Percentiles rank a stretch among this genome's conserved stretches.
phyloP scores from a whole-genome alignment of 2,113 vertebrate species.

The Colossoma macropomum region DNA sequence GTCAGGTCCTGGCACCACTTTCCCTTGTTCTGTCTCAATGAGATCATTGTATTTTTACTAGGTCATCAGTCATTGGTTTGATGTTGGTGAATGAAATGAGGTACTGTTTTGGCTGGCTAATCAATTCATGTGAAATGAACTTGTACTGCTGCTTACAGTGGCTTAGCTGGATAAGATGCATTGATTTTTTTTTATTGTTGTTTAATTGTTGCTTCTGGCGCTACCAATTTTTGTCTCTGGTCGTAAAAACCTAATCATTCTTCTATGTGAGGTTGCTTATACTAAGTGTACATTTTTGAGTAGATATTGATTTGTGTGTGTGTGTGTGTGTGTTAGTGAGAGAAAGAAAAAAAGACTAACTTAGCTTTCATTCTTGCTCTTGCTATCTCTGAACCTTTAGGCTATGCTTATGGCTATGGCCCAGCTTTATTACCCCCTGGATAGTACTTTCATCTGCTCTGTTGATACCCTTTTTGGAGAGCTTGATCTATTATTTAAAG shows the following conservation, averaged over 20 bases:
- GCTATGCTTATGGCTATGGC: conserved; percentile 50
- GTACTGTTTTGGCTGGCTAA: background rate
- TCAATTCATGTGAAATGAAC: conserved; percentile 19
- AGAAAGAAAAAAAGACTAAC: background rate
- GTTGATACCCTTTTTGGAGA: conserved; percentile 34
- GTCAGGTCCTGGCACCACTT: conserved; percentile 5
- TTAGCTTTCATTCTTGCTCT: background rate
- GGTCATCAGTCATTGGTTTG: conserved; percentile 2
- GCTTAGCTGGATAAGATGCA: background rate
- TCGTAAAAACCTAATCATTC: background rate
- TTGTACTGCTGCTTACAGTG: background rate
- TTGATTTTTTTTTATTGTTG: background rate
- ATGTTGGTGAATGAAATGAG: background rate
- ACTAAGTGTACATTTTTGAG: background rate
- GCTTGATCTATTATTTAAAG: conserved; percentile 41
- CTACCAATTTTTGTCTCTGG: background rate
- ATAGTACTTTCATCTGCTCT: conserved; percentile 38
- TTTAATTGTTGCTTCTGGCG: background rate
- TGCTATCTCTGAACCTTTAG: background rate
- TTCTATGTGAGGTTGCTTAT: background rate
- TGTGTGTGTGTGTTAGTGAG: conserved; percentile 8
- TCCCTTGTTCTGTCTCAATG: background rate
- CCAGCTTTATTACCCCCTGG: conserved; percentile 12
- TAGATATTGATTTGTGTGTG: conserved; percentile 12
- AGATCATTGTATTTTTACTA: background rate